phyloP scores from a whole-genome alignment of 2,888 invertebrate genomes.

The Melangyna quadrimaculata region DNA sequence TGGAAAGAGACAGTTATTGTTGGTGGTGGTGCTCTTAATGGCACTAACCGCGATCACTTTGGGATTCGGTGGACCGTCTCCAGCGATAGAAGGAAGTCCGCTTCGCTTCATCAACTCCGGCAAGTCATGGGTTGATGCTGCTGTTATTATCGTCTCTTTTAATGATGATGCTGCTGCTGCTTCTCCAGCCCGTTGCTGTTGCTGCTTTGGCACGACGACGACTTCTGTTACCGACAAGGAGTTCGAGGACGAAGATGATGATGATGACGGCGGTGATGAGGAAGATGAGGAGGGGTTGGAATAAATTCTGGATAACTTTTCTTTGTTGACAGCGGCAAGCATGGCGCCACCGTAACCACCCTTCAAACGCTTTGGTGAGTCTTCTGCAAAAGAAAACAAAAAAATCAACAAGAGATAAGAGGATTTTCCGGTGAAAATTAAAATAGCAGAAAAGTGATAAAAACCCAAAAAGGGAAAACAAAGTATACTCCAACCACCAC shows the following conservation, averaged over 20 bases:
- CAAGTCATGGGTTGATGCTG: constrained; percentile 61
- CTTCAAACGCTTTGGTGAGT: constrained; percentile 54
- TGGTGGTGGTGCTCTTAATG: constrained; percentile 42
- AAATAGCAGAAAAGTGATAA: constrained; percentile 69
- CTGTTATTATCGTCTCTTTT: constrained; percentile 63
- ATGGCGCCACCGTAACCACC: constrained; percentile 52
- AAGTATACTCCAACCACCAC: constrained; percentile 4
- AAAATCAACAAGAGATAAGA: constrained; percentile 59
- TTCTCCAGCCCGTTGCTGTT: constrained; percentile 33
- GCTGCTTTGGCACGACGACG: constrained; percentile 45
- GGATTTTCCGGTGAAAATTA: constrained; percentile 69
- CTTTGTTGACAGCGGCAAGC: constrained; percentile 48
- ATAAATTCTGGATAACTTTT: constrained; percentile 56
- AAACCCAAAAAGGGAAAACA: constrained; percentile 44
- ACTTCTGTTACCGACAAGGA: constrained; percentile 25
- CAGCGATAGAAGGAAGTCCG: constrained; percentile 46
- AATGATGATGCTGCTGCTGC: constrained; percentile 35
- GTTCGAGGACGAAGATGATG: background rate
- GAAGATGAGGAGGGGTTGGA: constrained; percentile 7
- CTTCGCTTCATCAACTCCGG: constrained; percentile 62
- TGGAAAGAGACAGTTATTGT: constrained; percentile 16
- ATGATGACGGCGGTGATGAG: background rate
- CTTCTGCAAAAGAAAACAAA: constrained; percentile 46
- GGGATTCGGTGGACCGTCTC: constrained; percentile 50
- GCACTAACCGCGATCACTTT: constrained; percentile 65